Conservation (phyloP, 2,113 vertebrate species). For the Bucco capensis region DNA sequence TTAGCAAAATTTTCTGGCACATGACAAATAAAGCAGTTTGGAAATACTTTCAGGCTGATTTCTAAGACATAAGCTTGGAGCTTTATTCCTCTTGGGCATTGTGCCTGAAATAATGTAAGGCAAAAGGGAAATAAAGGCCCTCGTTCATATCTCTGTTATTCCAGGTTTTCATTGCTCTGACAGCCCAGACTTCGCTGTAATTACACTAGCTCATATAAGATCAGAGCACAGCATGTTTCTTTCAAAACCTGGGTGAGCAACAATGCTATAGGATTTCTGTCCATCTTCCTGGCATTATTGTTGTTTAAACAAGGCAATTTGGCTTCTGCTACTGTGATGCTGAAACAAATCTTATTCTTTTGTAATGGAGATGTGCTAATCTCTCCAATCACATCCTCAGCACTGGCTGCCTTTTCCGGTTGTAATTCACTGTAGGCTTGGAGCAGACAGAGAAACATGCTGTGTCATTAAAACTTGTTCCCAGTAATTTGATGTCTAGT, state of each 20-base stretch:
- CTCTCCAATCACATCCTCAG: neutral
- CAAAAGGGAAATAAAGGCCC: neutral
- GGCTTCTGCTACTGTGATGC: neutral
- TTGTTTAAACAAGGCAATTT: conserved; percentile 34
- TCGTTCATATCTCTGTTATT: conserved; percentile 9
- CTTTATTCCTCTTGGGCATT: neutral
- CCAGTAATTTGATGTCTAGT: neutral
- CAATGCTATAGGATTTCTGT: conserved; percentile 10
- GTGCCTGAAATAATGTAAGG: neutral
- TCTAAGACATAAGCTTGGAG: neutral
- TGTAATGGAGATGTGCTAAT: conserved; percentile 35
- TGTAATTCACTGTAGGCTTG: conserved; percentile 8
- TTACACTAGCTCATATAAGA: neutral
- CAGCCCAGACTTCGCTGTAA: neutral
- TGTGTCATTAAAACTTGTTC: neutral
- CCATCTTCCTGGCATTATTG: conserved; percentile 17
- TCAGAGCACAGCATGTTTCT: neutral
- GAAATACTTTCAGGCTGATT: neutral
- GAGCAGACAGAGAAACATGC: neutral
- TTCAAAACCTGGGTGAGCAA: neutral
- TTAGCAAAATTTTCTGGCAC: neutral
- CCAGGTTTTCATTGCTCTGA: conserved; percentile 17
- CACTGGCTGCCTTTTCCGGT: neutral
- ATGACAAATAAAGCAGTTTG: neutral
- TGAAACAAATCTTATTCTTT: conserved; percentile 25